Base-by-base conservation (phyloP, 2,888 invertebrate genomes). In the Tenthredo amoena region DNA sequence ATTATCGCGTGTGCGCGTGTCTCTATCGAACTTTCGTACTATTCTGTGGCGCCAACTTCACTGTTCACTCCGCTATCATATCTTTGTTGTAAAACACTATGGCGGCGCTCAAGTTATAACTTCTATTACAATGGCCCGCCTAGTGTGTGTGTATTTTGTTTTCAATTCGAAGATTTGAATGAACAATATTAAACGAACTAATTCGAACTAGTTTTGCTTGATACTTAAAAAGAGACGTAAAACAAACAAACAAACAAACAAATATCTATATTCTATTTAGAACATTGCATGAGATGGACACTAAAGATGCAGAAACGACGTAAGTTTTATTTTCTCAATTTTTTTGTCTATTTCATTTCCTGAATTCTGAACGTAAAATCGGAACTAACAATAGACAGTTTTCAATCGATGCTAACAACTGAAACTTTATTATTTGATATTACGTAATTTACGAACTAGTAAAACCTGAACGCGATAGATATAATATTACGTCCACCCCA, bases 241-340 rank as follows among this genome's bases (percentile, higher is more conserved):
- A 26, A 26, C 26, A 84, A 40, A 65, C 37, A 62, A 21, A 79
- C n/a, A 47, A 37, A 76, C 18, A 85, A 40, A 62, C 50, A 85
- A 85, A 83, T 76, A 15, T 47, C 81, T 72, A 26, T 71, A 71
- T 71, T 71, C 12, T 37, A 71, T 47, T n/a, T 76, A 47, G 76
- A 1, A 21, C 1, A 76, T 12, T 47, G 18, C 12, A 81, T 34
- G 81, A 81, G 18, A 81, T 83, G 82, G 82, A 65, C 34, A 15
- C 47, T 31, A 83, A 65, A 43, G 68, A 31, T 47, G 47, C 65
- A 47, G 82, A 68, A 18, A 83, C 68, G 5, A 31, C 68, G 82
- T 83, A 34, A 68, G 82, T 68, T 83, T 47, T 62, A 10, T 62
- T 26, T 65, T 43, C 18, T 26, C 34, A 55, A 34, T 72, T 65